A percentile compares a stretch with the other conserved stretches of the same genome.
phyloP scores from a whole-genome alignment of 2,888 invertebrate genomes.

The Aporophyla nigra region DNA sequence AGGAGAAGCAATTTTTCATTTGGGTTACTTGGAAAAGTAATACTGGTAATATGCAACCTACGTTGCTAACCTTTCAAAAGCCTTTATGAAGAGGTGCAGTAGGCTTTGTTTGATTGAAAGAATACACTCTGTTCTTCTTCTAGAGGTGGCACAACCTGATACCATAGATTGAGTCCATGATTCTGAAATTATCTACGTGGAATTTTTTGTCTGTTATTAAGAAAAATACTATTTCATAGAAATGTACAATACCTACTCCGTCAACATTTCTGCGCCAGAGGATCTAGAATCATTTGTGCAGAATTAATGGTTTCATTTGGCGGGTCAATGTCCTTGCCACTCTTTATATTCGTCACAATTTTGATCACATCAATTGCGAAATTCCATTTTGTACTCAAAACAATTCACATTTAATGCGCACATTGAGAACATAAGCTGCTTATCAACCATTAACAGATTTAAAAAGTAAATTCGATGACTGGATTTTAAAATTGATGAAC shows the following conservation, averaged over 20 bases:
- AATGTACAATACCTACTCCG: no score
- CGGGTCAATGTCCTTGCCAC: no score
- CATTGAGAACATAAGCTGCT: conserved; percentile 27
- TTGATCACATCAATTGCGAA: neutral
- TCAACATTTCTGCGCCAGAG: no score
- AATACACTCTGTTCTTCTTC: neutral
- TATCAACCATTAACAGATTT: conserved; percentile 19
- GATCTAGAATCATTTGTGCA: no score
- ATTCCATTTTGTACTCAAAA: neutral
- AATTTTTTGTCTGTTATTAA: no score
- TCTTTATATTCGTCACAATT: neutral
- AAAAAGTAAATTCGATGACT: neutral
- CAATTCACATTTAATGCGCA: neutral
- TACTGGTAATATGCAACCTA: neutral
- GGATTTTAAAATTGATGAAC: conserved; percentile 7
- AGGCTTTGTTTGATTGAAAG: neutral
- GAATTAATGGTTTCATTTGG: no score
- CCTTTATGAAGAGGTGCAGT: neutral
- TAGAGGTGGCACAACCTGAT: no score
- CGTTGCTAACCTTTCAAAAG: neutral
- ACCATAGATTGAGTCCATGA: no score
- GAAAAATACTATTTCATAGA: no score
- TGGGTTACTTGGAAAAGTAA: neutral
- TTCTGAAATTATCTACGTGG: no score
- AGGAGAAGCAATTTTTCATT: neutral